phyloP scores from a whole-genome alignment of 2,888 invertebrate genomes.

The Hydroisotoma schaefferi region DNA sequence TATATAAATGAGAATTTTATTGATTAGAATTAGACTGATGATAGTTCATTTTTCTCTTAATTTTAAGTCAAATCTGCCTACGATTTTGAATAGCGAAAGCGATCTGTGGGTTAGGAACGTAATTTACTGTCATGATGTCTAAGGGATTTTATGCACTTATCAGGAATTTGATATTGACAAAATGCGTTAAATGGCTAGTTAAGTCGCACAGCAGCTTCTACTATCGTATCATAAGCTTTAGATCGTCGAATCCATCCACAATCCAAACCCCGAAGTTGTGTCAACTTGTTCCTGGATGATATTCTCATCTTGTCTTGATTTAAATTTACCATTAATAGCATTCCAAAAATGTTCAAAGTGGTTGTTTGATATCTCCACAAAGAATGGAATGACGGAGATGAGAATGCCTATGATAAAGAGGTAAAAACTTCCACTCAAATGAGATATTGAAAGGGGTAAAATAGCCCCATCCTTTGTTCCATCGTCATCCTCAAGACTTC shows the following conservation, averaged over 20 bases:
- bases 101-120: too few species aligned
- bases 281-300: background rate
- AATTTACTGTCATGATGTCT: background rate
- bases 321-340: background rate
- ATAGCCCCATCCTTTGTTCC: background rate
- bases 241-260: background rate
- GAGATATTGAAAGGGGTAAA: slow-evolving; percentile 12
- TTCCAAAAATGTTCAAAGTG: background rate
- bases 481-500: background rate
- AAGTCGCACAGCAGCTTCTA: background rate
- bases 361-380: background rate
- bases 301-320: background rate
- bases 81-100: too few species aligned
- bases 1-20: too few species aligned
- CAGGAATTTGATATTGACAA: too few species aligned
- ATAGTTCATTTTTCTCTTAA: too few species aligned
- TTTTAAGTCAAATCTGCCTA: too few species aligned
- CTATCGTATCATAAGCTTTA: background rate
- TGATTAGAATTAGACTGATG: too few species aligned
- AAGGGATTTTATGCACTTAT: background rate
- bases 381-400: too few species aligned
- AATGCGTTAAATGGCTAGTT: too few species aligned
- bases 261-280: background rate
- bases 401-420: slow-evolving; percentile 20
- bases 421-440: slow-evolving; percentile 26